Evolutionary conservation across 2,888 invertebrate genomes (phyloP).

Genomic region (Aromia moschata): DNA sequence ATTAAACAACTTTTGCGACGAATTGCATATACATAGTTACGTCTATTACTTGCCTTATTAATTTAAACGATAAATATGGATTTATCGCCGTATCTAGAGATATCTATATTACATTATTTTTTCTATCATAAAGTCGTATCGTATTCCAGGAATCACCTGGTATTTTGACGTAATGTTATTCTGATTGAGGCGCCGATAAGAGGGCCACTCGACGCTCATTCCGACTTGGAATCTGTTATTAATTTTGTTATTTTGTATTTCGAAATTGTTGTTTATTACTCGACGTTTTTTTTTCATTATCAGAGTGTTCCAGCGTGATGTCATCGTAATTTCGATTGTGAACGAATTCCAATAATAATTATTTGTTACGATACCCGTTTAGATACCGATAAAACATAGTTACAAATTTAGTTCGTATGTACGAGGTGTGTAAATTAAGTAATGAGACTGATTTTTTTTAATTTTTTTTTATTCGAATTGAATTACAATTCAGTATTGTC

Average conservation of each 20-base stretch:
- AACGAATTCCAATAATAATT: not conserved
- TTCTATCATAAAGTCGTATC: not conserved
- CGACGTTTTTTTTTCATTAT: constrained; percentile 5
- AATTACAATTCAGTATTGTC: too few species aligned
- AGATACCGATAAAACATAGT: not conserved
- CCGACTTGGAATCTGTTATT: too few species aligned
- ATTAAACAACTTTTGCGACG: too few species aligned
- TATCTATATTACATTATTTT: too few species aligned
- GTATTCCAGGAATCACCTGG: constrained; percentile 7
- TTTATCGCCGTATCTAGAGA: too few species aligned
- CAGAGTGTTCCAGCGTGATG: too few species aligned
- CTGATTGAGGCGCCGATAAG: constrained; percentile 6
- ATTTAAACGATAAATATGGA: too few species aligned
- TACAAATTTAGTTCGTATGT: not conserved
- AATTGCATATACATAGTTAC: too few species aligned
- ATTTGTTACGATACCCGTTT: constrained; percentile 1
- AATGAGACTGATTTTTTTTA: too few species aligned
- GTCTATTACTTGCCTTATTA: too few species aligned
- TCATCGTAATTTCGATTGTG: constrained; percentile 11
- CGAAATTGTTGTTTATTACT: constrained; percentile 12
- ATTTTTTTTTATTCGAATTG: too few species aligned
- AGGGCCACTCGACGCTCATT: too few species aligned
- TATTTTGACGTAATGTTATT: constrained; percentile 8
- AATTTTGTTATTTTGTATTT: not conserved
- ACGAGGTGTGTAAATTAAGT: not conserved